Evolutionary conservation across 1,140 invertebrate species (phyloP).

Genomic region (Zaprionus vittiger): DNA sequence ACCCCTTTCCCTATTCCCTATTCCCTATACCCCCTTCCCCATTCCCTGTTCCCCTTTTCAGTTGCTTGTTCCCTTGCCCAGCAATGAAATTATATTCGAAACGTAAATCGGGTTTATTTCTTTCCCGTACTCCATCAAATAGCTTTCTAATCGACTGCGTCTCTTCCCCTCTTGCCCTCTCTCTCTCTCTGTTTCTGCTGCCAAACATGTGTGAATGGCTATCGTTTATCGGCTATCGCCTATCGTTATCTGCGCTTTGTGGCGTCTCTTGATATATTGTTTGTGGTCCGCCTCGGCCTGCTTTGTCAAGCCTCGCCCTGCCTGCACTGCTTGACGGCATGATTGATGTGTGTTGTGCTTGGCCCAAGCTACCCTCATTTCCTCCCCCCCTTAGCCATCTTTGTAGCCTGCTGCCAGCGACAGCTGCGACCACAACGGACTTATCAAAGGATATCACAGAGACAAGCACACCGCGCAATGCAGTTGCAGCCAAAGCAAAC

Average conservation of each 20-base stretch:
- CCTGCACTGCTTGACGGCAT: constrained; percentile 45
- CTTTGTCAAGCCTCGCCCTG: constrained; percentile 19
- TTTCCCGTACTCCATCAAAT: constrained; percentile 33
- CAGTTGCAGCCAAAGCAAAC: constrained; percentile 6
- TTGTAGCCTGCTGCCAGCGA: constrained; percentile 8
- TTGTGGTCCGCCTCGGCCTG: constrained; percentile 18
- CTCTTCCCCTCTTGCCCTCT: not conserved
- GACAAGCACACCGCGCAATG: constrained; percentile 1
- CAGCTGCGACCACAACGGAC: constrained; percentile 28
- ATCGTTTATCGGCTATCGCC: constrained; percentile 34
- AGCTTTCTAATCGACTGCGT: constrained; percentile 18
- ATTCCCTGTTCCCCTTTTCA: not conserved
- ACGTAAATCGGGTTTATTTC: constrained; percentile 57
- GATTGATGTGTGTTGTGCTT: constrained; percentile 42
- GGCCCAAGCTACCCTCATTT: not conserved
- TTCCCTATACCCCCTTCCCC: not conserved
- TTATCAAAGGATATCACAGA: constrained; percentile 15
- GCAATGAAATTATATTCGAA: constrained; percentile 30
- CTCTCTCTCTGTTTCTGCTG: not conserved
- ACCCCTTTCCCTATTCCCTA: not conserved
- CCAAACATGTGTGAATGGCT: constrained; percentile 7
- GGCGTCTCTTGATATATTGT: constrained; percentile 33
- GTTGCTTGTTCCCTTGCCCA: not conserved
- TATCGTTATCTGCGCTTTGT: constrained; percentile 11
- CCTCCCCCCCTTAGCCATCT: not conserved